These are phyloP conservation scores for Gymnoscopelus microlampas DNA, from an alignment of 2,797 vertebrate genomes.

Conservation along the genomic window DNA sequence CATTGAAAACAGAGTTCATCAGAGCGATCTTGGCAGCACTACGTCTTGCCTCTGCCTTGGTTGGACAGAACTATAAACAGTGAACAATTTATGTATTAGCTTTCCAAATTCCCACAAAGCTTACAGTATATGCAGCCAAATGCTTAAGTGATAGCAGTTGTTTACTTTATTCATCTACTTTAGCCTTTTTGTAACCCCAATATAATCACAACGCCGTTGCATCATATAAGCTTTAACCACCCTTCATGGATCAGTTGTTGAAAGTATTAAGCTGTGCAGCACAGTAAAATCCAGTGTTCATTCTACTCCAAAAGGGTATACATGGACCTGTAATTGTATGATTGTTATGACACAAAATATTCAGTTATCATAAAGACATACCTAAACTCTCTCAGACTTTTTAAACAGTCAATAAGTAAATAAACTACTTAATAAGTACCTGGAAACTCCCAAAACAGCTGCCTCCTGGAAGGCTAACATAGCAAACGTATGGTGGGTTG, in stretches of 20 bases:
- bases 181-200: too few species aligned
- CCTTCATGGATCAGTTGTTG: too few species aligned
- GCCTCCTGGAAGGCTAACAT: slow-evolving; percentile 94
- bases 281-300: too few species aligned
- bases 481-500: slow-evolving; percentile 95
- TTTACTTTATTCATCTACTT: slow-evolving; percentile 3
- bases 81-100: slow-evolving; percentile 18
- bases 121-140: background rate
- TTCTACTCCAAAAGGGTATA: too few species aligned
- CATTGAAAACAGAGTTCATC: slow-evolving; percentile 98
- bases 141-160: background rate
- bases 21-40: slow-evolving; percentile 97
- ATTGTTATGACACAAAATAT: too few species aligned
- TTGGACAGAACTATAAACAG: slow-evolving; percentile 90
- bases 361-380: too few species aligned
- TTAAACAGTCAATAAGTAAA: slow-evolving; percentile 8
- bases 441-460: slow-evolving; percentile 99
- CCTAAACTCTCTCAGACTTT: slow-evolving; percentile 5
- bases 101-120: slow-evolving; percentile 7
- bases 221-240: slow-evolving; percentile 6
- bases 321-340: too few species aligned
- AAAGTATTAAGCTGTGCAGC: too few species aligned
- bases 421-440: slow-evolving; percentile 90
- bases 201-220: slow-evolving; percentile 10
- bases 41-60: slow-evolving; percentile 92